Conservation (phyloP, 2,797 vertebrate genomes). For the Heliangelus exortis region DNA sequence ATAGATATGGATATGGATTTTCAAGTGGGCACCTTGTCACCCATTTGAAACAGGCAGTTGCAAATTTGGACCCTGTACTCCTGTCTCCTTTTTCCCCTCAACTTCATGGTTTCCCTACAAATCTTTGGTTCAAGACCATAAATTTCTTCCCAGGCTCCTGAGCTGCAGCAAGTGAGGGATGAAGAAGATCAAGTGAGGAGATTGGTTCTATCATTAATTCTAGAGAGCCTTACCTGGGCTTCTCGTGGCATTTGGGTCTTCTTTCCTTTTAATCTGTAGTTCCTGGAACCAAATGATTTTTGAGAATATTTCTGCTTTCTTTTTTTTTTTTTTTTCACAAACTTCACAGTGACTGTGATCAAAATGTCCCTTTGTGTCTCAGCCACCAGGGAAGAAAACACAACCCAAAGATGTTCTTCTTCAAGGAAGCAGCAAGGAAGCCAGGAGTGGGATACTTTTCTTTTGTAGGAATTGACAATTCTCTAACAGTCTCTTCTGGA, state of each 20-base stretch:
- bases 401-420: not conserved
- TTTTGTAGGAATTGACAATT: not conserved
- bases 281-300: not conserved
- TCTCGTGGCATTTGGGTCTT: not conserved
- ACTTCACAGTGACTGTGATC: not conserved
- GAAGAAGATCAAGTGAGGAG: not conserved
- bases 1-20: not conserved
- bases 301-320: not conserved
- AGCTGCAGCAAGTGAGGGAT: not conserved
- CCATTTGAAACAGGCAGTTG: rapidly evolving
- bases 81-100: not conserved
- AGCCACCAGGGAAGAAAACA: not conserved
- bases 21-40: not conserved
- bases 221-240: not conserved
- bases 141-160: not conserved
- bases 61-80: not conserved
- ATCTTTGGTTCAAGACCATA: not conserved
- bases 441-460: rapidly evolving
- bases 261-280: not conserved
- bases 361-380: not conserved
- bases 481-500: not conserved
- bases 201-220: not conserved
- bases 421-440: not conserved
- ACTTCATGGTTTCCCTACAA: not conserved
- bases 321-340: not conserved